Evolutionary conservation across 2,888 invertebrate species (phyloP), one percentile per base, ranked within the genome.

Genomic region (Hemithea aestivaria): DNA sequence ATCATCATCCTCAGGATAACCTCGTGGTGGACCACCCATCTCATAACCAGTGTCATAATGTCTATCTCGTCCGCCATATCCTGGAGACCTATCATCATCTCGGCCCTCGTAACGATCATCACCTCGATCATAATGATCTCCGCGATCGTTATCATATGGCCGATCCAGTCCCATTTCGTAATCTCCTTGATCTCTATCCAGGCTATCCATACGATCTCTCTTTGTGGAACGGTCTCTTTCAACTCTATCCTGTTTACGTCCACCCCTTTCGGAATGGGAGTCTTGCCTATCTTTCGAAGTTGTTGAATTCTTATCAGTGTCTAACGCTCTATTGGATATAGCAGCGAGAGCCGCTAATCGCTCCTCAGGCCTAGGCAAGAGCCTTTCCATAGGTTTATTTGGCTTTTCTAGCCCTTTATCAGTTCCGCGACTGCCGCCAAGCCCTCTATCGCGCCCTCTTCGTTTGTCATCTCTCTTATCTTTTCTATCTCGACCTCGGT

Each of bases 401-500:
- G 90, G 90, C 67, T 90, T 90, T 59, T 90, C 90, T 51, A 90
- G 72, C 2, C 90, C 90, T 53, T 90, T 88, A 51, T 85, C 79
- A 40, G 74, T 57, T 22, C 75, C 73, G 30, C 80, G 68, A 42
- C 72, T 62, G 36, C 89, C 87, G 32, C 89, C 87, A 28, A 82
- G 60, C n/a, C 85, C 83, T 37, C 81, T 65, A 16, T 83, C 84
- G 21, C 89, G 72, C 7, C 83, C 87, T 41, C 89, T 67, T 48
- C 90, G 72, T 55, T 89, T 84, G 36, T 85, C 77, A 40, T 90
- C 89, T 73, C 88, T 88, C 51, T 63, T 73, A 45, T 85, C 92
- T 35, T 90, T 89, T 45, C 90, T 79, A 78, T 88, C 88, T 36
- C 94, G 90, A 34, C 92, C 92, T 47, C 94, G 85, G 49, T 94